Evolutionary conservation across 2,888 invertebrate species (phyloP).

Genomic region (Latrodectus hesperus): DNA sequence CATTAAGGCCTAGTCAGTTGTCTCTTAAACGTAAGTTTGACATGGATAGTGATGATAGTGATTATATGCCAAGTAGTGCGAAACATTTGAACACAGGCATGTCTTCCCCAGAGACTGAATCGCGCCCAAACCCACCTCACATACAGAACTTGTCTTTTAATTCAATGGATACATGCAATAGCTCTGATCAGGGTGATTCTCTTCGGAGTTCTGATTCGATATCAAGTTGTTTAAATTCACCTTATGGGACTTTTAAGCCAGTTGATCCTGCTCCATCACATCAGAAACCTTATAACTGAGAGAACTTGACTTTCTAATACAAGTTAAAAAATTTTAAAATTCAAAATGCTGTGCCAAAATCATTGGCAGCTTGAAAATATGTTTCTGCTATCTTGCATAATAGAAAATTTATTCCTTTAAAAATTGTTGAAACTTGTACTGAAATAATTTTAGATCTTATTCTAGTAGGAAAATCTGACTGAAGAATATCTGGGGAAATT

Average conservation of each 20-base stretch:
- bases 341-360: not conserved
- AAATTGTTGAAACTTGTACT: too few species aligned
- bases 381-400: too few species aligned
- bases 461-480: too few species aligned
- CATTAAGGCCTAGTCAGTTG: constrained; percentile 85
- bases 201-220: constrained; percentile 79
- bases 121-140: constrained; percentile 29
- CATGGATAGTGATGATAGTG: constrained; percentile 65
- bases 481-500: too few species aligned
- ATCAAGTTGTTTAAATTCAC: constrained; percentile 79
- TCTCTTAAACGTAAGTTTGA: constrained; percentile 77
- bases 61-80: constrained; percentile 58
- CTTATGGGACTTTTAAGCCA: constrained; percentile 78
- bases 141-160: constrained; percentile 70
- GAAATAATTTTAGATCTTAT: too few species aligned
- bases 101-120: constrained; percentile 50
- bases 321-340: not conserved
- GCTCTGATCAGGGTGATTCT: constrained; percentile 75
- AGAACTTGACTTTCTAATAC: not conserved
- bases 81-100: constrained; percentile 57
- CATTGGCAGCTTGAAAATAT: too few species aligned
- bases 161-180: constrained; percentile 70
- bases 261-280: constrained; percentile 75
- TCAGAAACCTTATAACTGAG: constrained; percentile 50
- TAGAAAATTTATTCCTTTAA: too few species aligned